phyloP scores from a whole-genome alignment of 1,140 invertebrate species.

The Thereuonema tuberculata region DNA sequence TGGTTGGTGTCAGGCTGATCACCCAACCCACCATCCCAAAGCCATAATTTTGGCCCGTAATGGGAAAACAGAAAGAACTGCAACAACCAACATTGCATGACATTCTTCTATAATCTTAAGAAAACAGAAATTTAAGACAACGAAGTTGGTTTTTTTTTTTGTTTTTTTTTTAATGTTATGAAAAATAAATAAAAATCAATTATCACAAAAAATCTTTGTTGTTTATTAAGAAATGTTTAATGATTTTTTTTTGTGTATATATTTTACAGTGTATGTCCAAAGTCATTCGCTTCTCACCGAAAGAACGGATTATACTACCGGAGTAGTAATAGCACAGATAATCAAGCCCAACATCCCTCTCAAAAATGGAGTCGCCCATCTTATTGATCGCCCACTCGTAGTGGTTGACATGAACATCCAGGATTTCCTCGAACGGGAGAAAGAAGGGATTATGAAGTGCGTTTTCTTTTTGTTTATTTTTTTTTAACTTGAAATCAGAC shows the following conservation, averaged over 20 bases:
- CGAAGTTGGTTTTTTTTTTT: no score
- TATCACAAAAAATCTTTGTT: slow-evolving; percentile 1
- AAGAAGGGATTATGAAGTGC: slow-evolving; percentile 55
- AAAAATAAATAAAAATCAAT: no score
- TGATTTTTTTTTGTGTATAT: slow-evolving; percentile 8
- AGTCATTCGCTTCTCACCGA: slow-evolving; percentile 62
- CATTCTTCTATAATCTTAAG: no score
- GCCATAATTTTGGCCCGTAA: no score
- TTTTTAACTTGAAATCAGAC: no score
- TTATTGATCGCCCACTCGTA: slow-evolving; percentile 79
- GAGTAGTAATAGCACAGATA: slow-evolving; percentile 72
- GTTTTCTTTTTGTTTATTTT: no score
- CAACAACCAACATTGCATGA: no score
- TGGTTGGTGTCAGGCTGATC: no score
- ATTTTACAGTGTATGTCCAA: slow-evolving; percentile 61
- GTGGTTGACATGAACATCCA: slow-evolving; percentile 69
- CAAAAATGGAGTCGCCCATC: slow-evolving; percentile 77
- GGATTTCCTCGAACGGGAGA: slow-evolving; percentile 68
- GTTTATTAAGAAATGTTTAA: not conserved
- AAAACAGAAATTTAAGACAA: no score
- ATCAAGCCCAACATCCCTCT: slow-evolving; percentile 83
- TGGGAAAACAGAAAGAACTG: no score
- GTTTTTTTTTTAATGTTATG: no score
- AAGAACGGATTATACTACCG: slow-evolving; percentile 54
- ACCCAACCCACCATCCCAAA: no score